These are phyloP conservation scores for Chaunax sp. DNA, from an alignment of 2,797 vertebrate genomes.

Conservation along the genomic window DNA sequence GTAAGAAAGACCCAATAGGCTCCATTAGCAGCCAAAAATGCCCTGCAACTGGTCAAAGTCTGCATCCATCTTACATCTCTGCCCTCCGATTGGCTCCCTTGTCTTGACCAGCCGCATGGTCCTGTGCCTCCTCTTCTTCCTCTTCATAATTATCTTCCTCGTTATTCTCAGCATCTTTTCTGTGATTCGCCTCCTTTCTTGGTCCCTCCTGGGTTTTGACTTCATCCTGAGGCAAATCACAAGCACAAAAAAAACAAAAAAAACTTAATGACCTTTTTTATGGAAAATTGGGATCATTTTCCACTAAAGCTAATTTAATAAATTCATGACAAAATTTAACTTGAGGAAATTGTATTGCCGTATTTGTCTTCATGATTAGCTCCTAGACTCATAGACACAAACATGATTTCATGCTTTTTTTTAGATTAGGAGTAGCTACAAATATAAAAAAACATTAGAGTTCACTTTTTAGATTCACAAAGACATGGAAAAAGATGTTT, in stretches of 20 bases:
- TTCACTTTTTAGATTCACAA: no score
- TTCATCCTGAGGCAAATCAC: constrained; percentile 67
- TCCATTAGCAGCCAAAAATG: constrained; percentile 39
- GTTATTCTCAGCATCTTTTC: constrained; percentile 77
- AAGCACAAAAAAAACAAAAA: background rate
- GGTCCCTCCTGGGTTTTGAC: constrained; percentile 71
- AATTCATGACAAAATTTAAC: background rate
- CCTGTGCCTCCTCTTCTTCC: constrained; percentile 88
- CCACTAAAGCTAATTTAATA: background rate
- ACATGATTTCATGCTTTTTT: background rate
- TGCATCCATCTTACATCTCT: constrained; percentile 88
- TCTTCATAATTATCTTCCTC: constrained; percentile 90
- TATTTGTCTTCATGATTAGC: background rate
- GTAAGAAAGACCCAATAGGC: constrained; percentile 36
- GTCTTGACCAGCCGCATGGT: constrained; percentile 77
- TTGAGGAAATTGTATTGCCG: background rate
- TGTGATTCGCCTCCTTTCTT: constrained; percentile 77
- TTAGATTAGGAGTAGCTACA: background rate
- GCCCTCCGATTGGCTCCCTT: constrained; percentile 86
- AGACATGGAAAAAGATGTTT: no score
- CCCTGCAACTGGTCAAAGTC: constrained; percentile 45
- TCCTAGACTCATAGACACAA: background rate
- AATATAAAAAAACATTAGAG: no score
- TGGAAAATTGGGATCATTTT: background rate
- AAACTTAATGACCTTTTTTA: background rate